Evolutionary conservation across 92 coral and sea anemone genomes (phyloP).

Genomic region (Phenganax marumi): DNA sequence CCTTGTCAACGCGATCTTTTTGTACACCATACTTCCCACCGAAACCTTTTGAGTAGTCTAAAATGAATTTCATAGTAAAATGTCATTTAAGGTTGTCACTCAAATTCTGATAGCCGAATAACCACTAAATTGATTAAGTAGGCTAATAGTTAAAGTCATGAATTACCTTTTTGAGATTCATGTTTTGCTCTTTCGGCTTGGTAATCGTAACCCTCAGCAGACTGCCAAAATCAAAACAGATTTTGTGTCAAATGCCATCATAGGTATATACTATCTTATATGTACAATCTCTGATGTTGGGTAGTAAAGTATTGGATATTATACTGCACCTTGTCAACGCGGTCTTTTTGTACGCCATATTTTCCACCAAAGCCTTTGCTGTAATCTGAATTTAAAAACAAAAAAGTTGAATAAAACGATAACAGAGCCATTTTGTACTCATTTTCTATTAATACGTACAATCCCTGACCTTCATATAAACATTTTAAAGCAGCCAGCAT

Average conservation of each 20-base stretch:
- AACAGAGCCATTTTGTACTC: too few relatives aligned
- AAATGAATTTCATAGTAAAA: slow-evolving; percentile 15
- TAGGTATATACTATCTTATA: background rate
- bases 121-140: background rate
- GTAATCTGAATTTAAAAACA: slow-evolving; percentile 49
- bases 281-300: background rate
- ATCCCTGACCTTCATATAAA: too few relatives aligned
- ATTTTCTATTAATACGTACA: too few relatives aligned
- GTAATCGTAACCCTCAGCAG: slow-evolving; percentile 84
- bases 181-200: slow-evolving; percentile 88
- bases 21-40: slow-evolving; percentile 98
- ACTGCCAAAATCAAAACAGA: slow-evolving; percentile 50
- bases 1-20: slow-evolving; percentile 89
- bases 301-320: background rate
- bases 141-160: background rate
- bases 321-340: slow-evolving; percentile 56
- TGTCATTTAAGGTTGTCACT: background rate
- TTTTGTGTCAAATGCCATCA: background rate
- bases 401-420: too few relatives aligned
- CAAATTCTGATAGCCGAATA: background rate
- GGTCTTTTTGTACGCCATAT: slow-evolving; percentile 77
- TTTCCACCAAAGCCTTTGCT: slow-evolving; percentile 89
- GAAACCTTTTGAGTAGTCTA: slow-evolving; percentile 88
- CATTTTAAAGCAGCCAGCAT: too few relatives aligned
- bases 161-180: slow-evolving; percentile 76